phyloP scores from a whole-genome alignment of 2,888 invertebrate genomes.

The Diarsia brunnea region DNA sequence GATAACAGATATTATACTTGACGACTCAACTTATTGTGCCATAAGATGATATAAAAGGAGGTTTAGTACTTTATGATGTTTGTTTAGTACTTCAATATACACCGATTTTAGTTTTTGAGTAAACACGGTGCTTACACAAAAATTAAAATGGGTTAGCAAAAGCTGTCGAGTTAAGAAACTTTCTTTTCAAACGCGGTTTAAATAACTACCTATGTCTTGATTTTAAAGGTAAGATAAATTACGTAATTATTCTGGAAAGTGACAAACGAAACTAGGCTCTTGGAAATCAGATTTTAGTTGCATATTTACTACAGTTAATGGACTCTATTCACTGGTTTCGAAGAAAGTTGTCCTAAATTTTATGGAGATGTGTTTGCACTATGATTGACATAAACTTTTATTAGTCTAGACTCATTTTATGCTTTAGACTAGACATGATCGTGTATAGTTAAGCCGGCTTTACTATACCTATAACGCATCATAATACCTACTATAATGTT shows the following conservation, averaged over 20 bases:
- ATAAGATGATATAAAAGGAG: too few species aligned
- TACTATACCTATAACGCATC: background rate
- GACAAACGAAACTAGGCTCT: background rate
- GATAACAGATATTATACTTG: background rate
- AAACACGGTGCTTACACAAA: background rate
- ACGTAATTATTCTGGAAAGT: background rate
- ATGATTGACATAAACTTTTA: conserved; percentile 45
- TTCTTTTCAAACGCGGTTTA: background rate
- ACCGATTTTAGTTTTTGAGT: too few species aligned
- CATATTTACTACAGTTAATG: background rate
- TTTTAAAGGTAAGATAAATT: background rate
- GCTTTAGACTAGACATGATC: conserved; percentile 11
- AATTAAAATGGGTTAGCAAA: background rate
- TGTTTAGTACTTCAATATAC: too few species aligned
- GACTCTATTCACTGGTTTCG: background rate
- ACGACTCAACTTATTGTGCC: too few species aligned
- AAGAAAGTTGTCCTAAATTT: conserved; percentile 25
- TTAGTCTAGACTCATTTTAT: conserved; percentile 37
- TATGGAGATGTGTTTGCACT: conserved; percentile 12
- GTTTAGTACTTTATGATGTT: too few species aligned
- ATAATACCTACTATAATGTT: background rate
- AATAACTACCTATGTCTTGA: background rate
- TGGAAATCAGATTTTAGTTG: background rate
- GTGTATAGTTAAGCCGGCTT: background rate
- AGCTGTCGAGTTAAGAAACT: background rate